phyloP scores from a whole-genome alignment of 2,113 vertebrate genomes.

The Martes martes region DNA sequence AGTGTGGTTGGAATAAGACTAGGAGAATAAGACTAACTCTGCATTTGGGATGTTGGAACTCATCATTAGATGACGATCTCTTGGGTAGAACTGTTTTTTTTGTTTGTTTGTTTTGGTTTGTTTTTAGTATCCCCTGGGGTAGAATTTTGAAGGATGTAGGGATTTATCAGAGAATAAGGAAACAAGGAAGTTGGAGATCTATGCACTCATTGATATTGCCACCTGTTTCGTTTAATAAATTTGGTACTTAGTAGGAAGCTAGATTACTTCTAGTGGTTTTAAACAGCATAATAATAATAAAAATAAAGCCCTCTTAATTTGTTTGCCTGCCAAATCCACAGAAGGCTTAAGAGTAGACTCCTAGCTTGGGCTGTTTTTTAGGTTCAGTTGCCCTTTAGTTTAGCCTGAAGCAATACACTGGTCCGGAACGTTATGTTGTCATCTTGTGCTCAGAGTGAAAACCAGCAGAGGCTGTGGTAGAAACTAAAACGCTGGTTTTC shows the following conservation, averaged over 20 bases:
- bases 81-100: background rate
- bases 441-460: background rate
- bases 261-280: background rate
- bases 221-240: background rate
- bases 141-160: background rate
- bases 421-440: background rate
- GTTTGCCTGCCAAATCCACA: background rate
- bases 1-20: background rate
- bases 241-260: conserved; percentile 27
- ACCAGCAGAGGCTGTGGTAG: background rate
- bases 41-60: background rate
- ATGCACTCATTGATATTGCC: background rate
- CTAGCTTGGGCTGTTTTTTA: background rate
- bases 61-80: background rate
- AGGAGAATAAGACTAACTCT: background rate
- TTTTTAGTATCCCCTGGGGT: background rate
- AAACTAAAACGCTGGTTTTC: background rate
- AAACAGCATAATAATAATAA: background rate
- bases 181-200: background rate
- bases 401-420: background rate
- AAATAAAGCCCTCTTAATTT: background rate
- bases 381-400: background rate
- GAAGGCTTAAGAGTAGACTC: background rate
- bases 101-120: background rate
- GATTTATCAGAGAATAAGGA: background rate